Evolutionary conservation across 2,797 vertebrate species (phyloP).

Genomic region (Botia kubotai): DNA sequence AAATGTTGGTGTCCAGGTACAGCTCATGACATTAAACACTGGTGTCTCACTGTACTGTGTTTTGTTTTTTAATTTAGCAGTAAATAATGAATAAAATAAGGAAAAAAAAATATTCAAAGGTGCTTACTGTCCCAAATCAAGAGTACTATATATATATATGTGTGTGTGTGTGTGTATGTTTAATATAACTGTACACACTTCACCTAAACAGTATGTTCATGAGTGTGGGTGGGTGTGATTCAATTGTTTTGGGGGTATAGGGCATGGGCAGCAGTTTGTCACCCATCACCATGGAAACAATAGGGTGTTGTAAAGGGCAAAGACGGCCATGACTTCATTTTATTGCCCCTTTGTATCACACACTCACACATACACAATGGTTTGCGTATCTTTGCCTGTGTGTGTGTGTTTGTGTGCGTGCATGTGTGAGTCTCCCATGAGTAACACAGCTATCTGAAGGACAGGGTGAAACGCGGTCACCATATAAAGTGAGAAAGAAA

Average conservation of each 20-base stretch:
- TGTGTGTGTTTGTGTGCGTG: constrained; percentile 4
- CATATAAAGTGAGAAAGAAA: constrained; percentile 26
- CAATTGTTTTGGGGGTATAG: constrained; percentile 33
- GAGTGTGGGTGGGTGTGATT: constrained; percentile 23
- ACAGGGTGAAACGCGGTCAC: constrained; percentile 27
- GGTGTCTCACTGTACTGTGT: background rate
- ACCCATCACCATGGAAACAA: constrained; percentile 56
- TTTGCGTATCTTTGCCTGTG: constrained; percentile 28
- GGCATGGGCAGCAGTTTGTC: constrained; percentile 49
- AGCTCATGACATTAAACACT: constrained; percentile 19
- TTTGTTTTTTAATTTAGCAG: background rate
- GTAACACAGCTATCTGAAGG: constrained; percentile 9
- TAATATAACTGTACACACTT: background rate
- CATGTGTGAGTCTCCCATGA: constrained; percentile 20
- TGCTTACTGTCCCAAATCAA: background rate
- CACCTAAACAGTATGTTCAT: background rate
- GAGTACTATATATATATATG: no score
- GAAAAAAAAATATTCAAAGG: background rate
- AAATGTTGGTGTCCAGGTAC: background rate
- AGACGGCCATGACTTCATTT: constrained; percentile 57
- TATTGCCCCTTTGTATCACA: constrained; percentile 45
- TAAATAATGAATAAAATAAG: background rate
- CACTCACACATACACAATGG: constrained; percentile 23
- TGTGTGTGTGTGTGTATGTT: no score
- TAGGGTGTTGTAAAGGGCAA: constrained; percentile 50